These are phyloP conservation scores for Dioctria rufipes DNA, from an alignment of 2,888 invertebrate species.

Conservation along the genomic window DNA sequence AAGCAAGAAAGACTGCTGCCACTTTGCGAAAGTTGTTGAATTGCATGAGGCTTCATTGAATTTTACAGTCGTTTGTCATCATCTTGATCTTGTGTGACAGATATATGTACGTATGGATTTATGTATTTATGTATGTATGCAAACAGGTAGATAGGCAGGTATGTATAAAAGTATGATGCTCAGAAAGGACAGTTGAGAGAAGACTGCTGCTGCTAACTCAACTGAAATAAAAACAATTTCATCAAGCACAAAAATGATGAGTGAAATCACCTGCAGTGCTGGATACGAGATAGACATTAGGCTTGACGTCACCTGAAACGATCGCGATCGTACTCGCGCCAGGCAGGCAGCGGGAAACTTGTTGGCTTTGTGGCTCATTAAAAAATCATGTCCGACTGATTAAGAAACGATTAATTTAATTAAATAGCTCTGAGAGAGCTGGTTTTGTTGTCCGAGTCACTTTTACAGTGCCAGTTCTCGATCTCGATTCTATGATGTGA, in stretches of 20 bases:
- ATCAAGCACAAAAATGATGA: neutral
- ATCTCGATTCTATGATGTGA: neutral
- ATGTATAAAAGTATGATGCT: neutral
- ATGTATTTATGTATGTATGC: neutral
- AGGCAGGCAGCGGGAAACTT: conserved; percentile 5
- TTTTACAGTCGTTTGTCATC: conserved; percentile 55
- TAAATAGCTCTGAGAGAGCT: conserved; percentile 48
- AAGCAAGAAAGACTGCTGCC: neutral
- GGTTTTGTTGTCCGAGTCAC: conserved; percentile 28
- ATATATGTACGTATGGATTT: conserved; percentile 41
- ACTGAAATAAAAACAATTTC: too few relatives aligned
- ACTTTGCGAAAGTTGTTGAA: neutral
- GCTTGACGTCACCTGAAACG: neutral
- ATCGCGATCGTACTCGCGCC: too few relatives aligned
- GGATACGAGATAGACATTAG: conserved; percentile 5
- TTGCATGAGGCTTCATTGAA: conserved; percentile 33
- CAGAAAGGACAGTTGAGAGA: neutral
- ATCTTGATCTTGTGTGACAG: conserved; percentile 46
- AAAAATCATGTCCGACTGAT: conserved; percentile 58
- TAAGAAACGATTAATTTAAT: conserved; percentile 60
- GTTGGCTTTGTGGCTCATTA: conserved; percentile 55
- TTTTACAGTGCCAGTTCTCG: neutral
- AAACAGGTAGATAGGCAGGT: neutral
- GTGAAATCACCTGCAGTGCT: conserved; percentile 50
- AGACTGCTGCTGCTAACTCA: too few relatives aligned